phyloP scores from a whole-genome alignment of 2,113 vertebrate species.

The Bungarus multicinctus region DNA sequence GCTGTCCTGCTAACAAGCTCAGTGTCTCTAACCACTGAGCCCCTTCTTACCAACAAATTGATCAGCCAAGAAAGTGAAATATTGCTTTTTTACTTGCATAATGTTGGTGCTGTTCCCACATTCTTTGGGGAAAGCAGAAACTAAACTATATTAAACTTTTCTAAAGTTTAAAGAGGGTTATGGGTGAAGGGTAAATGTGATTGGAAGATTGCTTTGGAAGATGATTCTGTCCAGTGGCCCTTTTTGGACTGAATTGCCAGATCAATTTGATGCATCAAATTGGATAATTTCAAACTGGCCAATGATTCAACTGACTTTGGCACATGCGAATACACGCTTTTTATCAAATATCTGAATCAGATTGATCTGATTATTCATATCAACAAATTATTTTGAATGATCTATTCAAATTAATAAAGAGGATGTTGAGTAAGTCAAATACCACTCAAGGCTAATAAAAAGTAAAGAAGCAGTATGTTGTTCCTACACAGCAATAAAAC shows the following conservation, averaged over 20 bases:
- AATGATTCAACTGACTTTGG: background rate
- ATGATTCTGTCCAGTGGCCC: background rate
- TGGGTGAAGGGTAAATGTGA: background rate
- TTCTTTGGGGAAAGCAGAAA: background rate
- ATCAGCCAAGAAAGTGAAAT: slow-evolving; percentile 8
- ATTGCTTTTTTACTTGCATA: slow-evolving; percentile 20
- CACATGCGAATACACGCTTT: background rate
- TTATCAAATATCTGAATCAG: background rate
- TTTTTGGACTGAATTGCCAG: background rate
- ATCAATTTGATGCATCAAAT: background rate
- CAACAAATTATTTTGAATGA: background rate
- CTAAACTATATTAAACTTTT: accelerated
- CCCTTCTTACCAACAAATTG: background rate
- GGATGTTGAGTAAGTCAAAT: background rate
- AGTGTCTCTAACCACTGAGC: background rate
- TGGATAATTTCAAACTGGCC: background rate
- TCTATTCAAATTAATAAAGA: background rate
- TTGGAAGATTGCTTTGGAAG: background rate
- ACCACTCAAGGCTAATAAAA: background rate
- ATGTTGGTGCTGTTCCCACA: background rate
- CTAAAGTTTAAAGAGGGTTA: background rate
- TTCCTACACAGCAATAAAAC: background rate
- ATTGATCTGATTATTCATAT: background rate
- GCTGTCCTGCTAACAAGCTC: background rate
- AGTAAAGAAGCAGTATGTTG: background rate